phyloP scores from a whole-genome alignment of 2,113 vertebrate genomes.

The Triplophysa tibetana region DNA sequence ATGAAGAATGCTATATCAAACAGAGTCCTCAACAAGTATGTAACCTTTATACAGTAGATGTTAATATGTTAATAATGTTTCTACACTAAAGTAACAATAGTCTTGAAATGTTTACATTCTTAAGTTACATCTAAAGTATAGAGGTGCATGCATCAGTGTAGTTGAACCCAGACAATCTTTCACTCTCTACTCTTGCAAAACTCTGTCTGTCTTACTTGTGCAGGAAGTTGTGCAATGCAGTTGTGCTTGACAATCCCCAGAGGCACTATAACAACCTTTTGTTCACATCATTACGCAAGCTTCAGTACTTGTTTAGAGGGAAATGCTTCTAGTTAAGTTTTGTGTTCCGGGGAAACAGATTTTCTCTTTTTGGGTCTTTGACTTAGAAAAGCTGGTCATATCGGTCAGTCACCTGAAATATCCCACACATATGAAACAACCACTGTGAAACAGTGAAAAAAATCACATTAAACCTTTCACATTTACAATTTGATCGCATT shows the following conservation, averaged over 20 bases:
- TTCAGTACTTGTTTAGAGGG: neutral
- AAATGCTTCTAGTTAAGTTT: neutral
- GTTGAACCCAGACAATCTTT: too few species aligned
- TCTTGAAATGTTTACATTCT: neutral
- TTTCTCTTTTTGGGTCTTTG: neutral
- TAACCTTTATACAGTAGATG: too few species aligned
- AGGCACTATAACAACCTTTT: neutral
- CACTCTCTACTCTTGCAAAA: neutral
- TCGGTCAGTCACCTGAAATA: neutral
- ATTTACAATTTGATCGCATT: too few species aligned
- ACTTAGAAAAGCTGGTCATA: neutral
- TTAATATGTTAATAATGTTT: neutral
- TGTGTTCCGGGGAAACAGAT: neutral
- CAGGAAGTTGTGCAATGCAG: neutral
- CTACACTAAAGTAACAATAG: neutral
- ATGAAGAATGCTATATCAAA: too few species aligned
- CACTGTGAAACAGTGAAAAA: neutral
- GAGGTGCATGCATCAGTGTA: neutral
- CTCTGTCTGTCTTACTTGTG: conserved; percentile 8
- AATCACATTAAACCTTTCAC: neutral
- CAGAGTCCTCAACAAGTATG: too few species aligned
- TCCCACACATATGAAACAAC: neutral
- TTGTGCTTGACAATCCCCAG: neutral
- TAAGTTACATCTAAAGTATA: neutral
- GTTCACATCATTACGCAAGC: neutral